Percentiles rank a stretch among this genome's conserved stretches.
Conservation (phyloP, 2,888 invertebrate species). For the Synanthedon andrenaeformis region DNA sequence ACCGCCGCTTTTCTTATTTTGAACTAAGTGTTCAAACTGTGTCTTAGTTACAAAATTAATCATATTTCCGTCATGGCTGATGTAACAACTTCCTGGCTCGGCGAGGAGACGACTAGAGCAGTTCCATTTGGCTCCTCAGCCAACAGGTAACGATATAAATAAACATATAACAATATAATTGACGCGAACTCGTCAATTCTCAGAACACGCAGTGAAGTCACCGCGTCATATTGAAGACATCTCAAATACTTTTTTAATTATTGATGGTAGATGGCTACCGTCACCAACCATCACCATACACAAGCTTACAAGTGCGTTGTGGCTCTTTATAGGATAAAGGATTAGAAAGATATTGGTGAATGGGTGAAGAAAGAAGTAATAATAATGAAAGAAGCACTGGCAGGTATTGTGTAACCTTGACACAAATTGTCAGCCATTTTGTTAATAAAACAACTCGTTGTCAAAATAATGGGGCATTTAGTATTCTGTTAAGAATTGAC, state of each 20-base stretch:
- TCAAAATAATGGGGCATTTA: neutral
- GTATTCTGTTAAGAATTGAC: neutral
- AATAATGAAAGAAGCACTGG: too few relatives aligned
- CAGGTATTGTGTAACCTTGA: too few relatives aligned
- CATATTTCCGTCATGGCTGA: neutral
- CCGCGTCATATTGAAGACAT: neutral
- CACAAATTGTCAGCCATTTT: too few relatives aligned
- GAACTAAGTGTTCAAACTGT: too few relatives aligned
- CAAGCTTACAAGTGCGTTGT: too few relatives aligned
- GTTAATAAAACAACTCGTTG: neutral
- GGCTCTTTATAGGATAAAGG: too few relatives aligned
- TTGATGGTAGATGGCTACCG: neutral
- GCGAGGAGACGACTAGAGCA: neutral
- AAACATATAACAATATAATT: conserved; percentile 6
- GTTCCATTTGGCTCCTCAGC: conserved; percentile 1
- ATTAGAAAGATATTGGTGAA: too few relatives aligned
- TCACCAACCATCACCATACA: too few relatives aligned
- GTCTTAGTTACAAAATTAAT: too few relatives aligned
- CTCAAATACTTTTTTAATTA: neutral
- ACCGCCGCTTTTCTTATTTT: too few relatives aligned
- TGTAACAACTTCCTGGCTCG: neutral
- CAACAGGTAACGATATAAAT: conserved; percentile 1
- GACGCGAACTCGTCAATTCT: conserved; percentile 5
- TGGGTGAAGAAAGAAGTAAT: too few relatives aligned
- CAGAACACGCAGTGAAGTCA: neutral